Percentiles rank a stretch among this genome's conserved stretches.
These are phyloP conservation scores for Eleutherodactylus coqui DNA, from an alignment of 2,797 vertebrate genomes.

Conservation along the genomic window DNA sequence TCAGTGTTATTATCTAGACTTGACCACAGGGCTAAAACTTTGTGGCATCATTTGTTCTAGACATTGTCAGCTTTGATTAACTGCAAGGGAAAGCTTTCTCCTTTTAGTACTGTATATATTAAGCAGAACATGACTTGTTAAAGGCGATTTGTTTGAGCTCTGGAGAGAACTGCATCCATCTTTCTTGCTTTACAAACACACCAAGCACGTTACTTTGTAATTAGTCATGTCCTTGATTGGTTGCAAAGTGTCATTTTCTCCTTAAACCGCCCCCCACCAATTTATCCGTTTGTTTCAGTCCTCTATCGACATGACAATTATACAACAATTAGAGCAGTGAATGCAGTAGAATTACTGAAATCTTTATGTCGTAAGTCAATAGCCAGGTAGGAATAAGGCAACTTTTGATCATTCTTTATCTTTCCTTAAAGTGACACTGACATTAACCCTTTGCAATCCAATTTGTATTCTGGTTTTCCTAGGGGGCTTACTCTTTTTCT, in stretches of 20 bases:
- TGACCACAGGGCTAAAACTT: slow-evolving; percentile 48
- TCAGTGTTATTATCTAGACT: slow-evolving; percentile 43
- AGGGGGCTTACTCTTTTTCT: too few relatives aligned
- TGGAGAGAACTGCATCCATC: not conserved
- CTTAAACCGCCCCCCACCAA: too few relatives aligned
- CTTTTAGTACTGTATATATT: slow-evolving; percentile 37
- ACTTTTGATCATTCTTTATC: too few relatives aligned
- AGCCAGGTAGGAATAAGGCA: too few relatives aligned
- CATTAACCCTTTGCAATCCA: too few relatives aligned
- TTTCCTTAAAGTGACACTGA: too few relatives aligned
- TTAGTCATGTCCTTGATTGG: not conserved
- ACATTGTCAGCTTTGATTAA: slow-evolving; percentile 52
- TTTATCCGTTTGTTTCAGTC: too few relatives aligned
- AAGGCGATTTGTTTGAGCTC: slow-evolving; percentile 23
- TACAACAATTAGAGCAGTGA: not conserved
- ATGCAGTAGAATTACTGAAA: not conserved
- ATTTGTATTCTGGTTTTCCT: too few relatives aligned
- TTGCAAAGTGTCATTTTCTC: slow-evolving; percentile 5
- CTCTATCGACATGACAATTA: not conserved
- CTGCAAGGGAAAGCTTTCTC: slow-evolving; percentile 29
- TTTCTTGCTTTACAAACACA: slow-evolving; percentile 15
- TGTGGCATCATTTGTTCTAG: slow-evolving; percentile 47
- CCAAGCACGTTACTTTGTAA: not conserved
- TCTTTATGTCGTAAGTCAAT: too few relatives aligned
- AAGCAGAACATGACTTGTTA: slow-evolving; percentile 38